Conservation (phyloP, 1,140 invertebrate genomes). For the Hylaeus volcanicus region DNA sequence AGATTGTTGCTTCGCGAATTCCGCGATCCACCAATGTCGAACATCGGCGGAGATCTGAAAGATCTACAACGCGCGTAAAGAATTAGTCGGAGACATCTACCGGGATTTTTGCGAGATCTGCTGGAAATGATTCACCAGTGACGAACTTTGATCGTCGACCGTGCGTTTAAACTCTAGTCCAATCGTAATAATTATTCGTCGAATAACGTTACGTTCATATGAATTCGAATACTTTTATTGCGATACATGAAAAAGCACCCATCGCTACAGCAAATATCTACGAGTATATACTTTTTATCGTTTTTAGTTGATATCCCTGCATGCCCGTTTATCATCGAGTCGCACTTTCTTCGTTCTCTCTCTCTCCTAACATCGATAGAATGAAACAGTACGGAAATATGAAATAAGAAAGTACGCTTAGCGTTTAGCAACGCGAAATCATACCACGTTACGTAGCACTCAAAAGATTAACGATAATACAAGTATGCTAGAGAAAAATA, state of each 20-base stretch:
- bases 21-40: neutral
- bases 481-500: too few species aligned
- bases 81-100: slow-evolving; percentile 23
- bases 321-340: neutral
- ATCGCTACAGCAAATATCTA: slow-evolving; percentile 5
- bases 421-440: too few species aligned
- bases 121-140: too few species aligned
- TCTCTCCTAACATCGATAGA: neutral
- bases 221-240: slow-evolving; percentile 14
- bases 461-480: too few species aligned
- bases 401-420: neutral
- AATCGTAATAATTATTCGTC: neutral
- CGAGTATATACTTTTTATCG: neutral
- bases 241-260: slow-evolving; percentile 3
- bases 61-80: slow-evolving; percentile 25
- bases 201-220: neutral
- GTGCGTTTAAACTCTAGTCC: too few species aligned
- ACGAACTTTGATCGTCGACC: too few species aligned
- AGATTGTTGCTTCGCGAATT: neutral
- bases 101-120: too few species aligned
- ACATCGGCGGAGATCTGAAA: neutral
- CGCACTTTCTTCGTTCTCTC: neutral
- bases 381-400: too few species aligned
- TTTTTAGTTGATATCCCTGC: neutral
- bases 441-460: too few species aligned